phyloP scores from a whole-genome alignment of 2,113 vertebrate species.

The Centropristis striata region DNA sequence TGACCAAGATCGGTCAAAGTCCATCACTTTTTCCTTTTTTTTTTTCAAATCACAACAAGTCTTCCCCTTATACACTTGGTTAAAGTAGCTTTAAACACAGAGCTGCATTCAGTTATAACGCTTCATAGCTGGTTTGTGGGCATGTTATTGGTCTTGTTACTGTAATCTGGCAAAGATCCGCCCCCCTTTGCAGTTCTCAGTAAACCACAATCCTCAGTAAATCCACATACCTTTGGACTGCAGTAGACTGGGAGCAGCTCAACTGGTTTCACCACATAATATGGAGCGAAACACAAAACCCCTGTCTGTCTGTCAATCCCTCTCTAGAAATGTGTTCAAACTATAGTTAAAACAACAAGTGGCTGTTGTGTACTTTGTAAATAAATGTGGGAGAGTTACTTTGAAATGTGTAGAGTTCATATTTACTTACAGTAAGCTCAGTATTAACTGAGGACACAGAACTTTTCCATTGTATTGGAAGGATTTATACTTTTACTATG shows the following conservation, averaged over 20 bases:
- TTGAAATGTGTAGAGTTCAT: neutral
- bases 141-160: neutral
- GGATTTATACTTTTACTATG: neutral
- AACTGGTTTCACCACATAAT: conserved; percentile 58
- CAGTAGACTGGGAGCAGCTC: neutral
- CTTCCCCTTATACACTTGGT: neutral
- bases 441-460: neutral
- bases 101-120: neutral
- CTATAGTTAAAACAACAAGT: neutral
- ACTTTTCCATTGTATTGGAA: neutral
- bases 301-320: neutral
- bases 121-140: neutral
- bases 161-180: neutral
- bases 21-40: neutral
- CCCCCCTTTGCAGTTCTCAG: neutral
- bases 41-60: neutral
- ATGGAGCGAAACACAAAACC: neutral
- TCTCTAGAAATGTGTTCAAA: conserved; percentile 1
- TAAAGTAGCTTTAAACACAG: neutral
- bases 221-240: conserved; percentile 6
- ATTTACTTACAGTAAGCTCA: conserved; percentile 7
- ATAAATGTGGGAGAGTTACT: neutral
- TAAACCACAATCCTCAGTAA: neutral
- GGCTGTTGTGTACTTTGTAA: neutral
- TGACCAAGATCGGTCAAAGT: conserved; percentile 42